A percentile compares a stretch with the other conserved stretches of the same genome.
Evolutionary conservation across 2,888 invertebrate genomes (phyloP).

Genomic region (Melieria picta): DNA sequence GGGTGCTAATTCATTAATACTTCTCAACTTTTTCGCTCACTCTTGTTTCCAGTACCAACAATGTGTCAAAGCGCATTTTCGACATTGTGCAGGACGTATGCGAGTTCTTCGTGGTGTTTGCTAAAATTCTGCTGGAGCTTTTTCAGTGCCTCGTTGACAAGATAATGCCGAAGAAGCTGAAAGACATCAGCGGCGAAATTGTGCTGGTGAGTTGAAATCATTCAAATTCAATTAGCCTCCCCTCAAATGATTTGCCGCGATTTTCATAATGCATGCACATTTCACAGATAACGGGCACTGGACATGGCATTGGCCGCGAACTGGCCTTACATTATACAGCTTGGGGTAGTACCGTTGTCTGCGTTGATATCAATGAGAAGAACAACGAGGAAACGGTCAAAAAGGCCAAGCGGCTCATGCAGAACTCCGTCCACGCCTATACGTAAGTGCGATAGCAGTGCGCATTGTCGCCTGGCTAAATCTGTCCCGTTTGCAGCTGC

Average conservation of each 20-base stretch:
- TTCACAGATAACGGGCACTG: constrained; percentile 82
- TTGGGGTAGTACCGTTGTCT: constrained; percentile 77
- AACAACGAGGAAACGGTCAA: constrained; percentile 75
- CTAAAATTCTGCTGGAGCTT: constrained; percentile 53
- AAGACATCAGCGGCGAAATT: constrained; percentile 79
- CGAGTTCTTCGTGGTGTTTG: constrained; percentile 55
- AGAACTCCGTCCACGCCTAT: constrained; percentile 65
- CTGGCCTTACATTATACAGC: constrained; percentile 78
- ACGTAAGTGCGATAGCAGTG: constrained; percentile 57
- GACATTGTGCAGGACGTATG: constrained; percentile 54
- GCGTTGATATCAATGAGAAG: constrained; percentile 79
- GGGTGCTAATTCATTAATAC: no score
- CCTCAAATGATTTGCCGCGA: background rate
- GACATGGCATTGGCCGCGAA: constrained; percentile 85
- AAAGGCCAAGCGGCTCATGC: constrained; percentile 66
- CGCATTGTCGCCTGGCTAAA: no score
- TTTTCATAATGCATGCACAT: background rate
- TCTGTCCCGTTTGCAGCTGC: constrained; percentile 69
- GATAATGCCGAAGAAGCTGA: constrained; percentile 67
- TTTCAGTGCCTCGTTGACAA: constrained; percentile 45
- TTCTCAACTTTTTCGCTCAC: no score
- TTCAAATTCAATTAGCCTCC: background rate
- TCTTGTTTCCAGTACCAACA: constrained; percentile 53
- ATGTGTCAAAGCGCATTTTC: constrained; percentile 57
- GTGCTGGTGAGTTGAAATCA: constrained; percentile 72